Conservation (phyloP, 2,113 vertebrate species). For the Catharus fuscescens region DNA sequence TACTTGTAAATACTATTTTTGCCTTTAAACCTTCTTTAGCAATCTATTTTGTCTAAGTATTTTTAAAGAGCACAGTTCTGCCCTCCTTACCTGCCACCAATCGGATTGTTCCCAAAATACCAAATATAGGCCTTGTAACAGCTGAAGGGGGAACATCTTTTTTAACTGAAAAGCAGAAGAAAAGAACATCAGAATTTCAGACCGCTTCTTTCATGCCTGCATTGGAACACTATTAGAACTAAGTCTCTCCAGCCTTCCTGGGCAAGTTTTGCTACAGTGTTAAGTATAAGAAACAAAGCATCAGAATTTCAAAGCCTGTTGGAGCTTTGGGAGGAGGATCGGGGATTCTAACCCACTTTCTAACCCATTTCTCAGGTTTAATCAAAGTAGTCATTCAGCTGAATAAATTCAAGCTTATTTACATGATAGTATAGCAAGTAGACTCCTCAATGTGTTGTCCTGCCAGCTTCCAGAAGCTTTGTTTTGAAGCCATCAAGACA, state of each 20-base stretch:
- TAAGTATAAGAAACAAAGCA: background rate
- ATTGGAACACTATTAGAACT: background rate
- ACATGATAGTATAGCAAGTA: background rate
- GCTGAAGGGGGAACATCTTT: conserved; percentile 91
- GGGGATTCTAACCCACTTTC: background rate
- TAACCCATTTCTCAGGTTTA: background rate
- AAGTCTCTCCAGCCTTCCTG: background rate
- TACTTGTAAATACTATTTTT: background rate
- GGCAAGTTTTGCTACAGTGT: background rate
- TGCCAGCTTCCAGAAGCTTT: background rate
- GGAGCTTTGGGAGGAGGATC: rapidly evolving
- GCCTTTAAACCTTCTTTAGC: background rate
- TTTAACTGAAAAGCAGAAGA: conserved; percentile 79
- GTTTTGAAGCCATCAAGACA: background rate
- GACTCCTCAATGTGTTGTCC: background rate
- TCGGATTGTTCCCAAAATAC: conserved; percentile 92
- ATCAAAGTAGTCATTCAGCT: background rate
- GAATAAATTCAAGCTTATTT: background rate
- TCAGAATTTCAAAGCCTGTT: background rate
- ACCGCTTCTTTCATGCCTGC: background rate
- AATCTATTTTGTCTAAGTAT: background rate
- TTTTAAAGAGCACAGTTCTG: background rate
- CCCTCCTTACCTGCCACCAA: conserved; percentile 89
- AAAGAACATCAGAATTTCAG: background rate
- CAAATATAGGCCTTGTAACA: conserved; percentile 88